Evolutionary conservation across 2,797 vertebrate species (phyloP), one percentile per base, ranked within the genome.

Genomic region (Pipistrellus kuhlii): DNA sequence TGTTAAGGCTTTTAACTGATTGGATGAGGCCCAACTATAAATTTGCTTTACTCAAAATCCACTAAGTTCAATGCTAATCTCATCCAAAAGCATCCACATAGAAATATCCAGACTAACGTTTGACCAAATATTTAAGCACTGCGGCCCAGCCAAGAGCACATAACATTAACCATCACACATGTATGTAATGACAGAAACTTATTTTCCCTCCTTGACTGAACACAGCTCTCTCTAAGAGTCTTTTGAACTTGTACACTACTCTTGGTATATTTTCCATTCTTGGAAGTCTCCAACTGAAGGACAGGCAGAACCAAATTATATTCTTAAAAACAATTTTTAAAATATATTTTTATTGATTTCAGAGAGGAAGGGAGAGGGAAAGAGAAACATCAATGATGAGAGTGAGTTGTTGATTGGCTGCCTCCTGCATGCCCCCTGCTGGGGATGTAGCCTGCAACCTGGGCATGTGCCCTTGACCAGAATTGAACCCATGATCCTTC

Each of bases 41-140:
- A 82, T 75, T 11, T 69, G 51, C 77, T 90, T 82, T 89, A 69
- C 44, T 82, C 23, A 77, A 30, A 93, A 11, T 77, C 72, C 23
- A 62, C 14, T 73, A 48, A 68, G 23, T 77, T n/a, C 48, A 76
- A 55, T 55, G 30, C 68, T 73, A 71, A 57, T 59, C 69, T 91
- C 30, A 64, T 71, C 46, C 12, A 35, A 81, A 76, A 81, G 25
- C n/a, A n/a, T 23, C 12, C 7, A 85, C 72, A 66, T 55, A 68
- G 35, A 91, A 88, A 71, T 32, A 64, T 91, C 35, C 68, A 81
- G n/a, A 73, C 64, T 90, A 72, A 38, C 41, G 3, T 48, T 94
- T 77, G 62, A 41, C 48, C 25, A 75, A 48, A 23, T 73, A 66
- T 85, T 25, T 78, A 41, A n/a, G 20, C 9, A 51, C 17, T 23